These are phyloP conservation scores for Dipodomys ordii DNA, from an alignment of 2,113 vertebrate species.

Conservation along the genomic window DNA sequence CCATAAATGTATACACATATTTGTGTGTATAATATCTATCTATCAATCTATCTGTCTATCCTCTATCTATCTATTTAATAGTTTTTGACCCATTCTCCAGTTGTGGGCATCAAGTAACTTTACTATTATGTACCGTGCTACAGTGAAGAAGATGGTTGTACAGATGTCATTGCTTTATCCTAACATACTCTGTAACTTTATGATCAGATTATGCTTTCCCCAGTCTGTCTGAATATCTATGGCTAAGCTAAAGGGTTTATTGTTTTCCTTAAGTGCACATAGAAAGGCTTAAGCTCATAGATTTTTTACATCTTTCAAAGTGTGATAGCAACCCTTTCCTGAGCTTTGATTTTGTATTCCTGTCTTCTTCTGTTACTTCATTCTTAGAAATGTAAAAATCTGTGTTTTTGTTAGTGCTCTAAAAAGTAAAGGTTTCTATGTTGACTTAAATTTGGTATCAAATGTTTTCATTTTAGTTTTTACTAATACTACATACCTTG, in stretches of 20 bases:
- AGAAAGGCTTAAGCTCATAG: rapidly evolving
- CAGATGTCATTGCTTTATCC: background rate
- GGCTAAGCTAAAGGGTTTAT: background rate
- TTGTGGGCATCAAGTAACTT: too few species aligned
- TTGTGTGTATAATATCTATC: too few species aligned
- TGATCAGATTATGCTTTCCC: background rate
- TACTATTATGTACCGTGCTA: too few species aligned
- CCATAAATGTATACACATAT: too few species aligned
- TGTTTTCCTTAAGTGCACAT: background rate
- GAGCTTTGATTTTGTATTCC: background rate
- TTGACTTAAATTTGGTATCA: background rate
- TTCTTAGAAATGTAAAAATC: background rate
- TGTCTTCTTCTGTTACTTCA: background rate
- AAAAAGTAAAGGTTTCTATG: background rate
- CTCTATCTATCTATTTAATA: too few species aligned
- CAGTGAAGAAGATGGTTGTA: background rate
- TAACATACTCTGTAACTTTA: background rate
- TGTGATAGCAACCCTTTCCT: background rate
- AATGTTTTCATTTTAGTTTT: background rate
- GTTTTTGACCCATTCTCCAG: too few species aligned
- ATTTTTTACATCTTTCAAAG: background rate
- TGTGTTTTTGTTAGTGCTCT: background rate
- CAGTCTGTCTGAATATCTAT: background rate
- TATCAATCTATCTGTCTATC: too few species aligned
- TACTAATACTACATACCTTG: background rate